Evolutionary conservation across 2,888 invertebrate genomes (phyloP).

Genomic region (Allophyes oxyacanthae): DNA sequence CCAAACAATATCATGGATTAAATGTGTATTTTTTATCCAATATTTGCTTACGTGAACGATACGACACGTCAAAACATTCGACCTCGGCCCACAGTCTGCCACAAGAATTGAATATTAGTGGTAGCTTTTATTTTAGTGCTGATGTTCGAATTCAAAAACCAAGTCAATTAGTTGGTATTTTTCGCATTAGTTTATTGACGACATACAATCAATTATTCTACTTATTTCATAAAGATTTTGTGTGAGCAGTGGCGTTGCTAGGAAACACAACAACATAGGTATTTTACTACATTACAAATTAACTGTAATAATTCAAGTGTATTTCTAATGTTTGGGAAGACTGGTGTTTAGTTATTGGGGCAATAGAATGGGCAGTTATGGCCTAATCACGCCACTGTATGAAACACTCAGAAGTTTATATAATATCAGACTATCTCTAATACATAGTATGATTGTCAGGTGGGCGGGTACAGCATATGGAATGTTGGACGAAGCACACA

Average conservation of each 20-base stretch:
- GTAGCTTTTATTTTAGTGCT: no score
- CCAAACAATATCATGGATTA: no score
- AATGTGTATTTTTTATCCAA: no score
- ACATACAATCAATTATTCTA: conserved; percentile 24
- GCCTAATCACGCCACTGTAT: conserved; percentile 37
- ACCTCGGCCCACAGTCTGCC: no score
- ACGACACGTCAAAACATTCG: no score
- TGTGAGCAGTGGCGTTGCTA: conserved; percentile 40
- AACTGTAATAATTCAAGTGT: no score
- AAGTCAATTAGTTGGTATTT: no score
- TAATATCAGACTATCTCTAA: conserved; percentile 32
- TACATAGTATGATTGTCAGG: conserved; percentile 30
- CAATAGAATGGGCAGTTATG: conserved; percentile 6
- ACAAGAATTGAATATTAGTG: no score
- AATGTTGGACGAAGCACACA: conserved; percentile 44
- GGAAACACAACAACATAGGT: not conserved
- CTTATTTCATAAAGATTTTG: conserved; percentile 23
- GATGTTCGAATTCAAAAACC: no score
- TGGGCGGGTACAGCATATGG: conserved; percentile 38
- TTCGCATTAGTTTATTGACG: no score
- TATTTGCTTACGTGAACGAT: no score
- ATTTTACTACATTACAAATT: not conserved
- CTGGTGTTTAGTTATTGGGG: conserved; percentile 23
- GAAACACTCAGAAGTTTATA: conserved; percentile 3
- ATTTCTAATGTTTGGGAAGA: no score